Evolutionary conservation across 1,140 invertebrate genomes (phyloP).

Genomic region (Cydia fagiglandana): DNA sequence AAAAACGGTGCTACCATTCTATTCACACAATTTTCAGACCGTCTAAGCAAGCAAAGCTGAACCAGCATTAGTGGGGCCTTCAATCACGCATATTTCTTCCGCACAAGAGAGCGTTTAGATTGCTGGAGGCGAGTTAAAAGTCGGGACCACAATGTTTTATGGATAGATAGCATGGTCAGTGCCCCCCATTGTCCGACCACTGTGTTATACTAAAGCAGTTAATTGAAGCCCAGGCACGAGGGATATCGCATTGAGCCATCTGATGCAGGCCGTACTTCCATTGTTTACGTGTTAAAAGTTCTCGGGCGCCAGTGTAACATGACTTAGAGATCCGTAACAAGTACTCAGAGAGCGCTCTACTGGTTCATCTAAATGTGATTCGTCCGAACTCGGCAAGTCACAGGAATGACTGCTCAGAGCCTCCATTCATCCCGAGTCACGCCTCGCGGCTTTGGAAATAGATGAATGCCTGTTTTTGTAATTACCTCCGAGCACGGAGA

Average conservation of each 20-base stretch:
- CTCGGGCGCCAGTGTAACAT: not conserved
- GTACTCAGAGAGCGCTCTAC: not conserved
- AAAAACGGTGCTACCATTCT: no score
- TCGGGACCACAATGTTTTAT: not conserved
- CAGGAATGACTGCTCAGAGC: not conserved
- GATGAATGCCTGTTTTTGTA: slow-evolving; percentile 29
- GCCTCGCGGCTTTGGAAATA: slow-evolving; percentile 36
- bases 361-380: not conserved
- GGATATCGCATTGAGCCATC: slow-evolving; percentile 34
- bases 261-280: slow-evolving; percentile 11
- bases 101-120: not conserved
- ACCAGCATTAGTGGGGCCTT: not conserved
- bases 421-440: slow-evolving; percentile 44
- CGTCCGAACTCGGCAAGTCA: not conserved
- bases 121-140: not conserved
- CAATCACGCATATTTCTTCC: not conserved
- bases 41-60: not conserved
- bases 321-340: not conserved
- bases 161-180: slow-evolving; percentile 47
- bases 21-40: no score
- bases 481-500: slow-evolving; percentile 27
- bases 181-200: slow-evolving; percentile 45
- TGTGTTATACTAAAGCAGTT: slow-evolving; percentile 38
- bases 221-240: slow-evolving; percentile 34
- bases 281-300: not conserved